These are phyloP conservation scores for Aproaerema taeniolella DNA, from an alignment of 2,888 invertebrate species.

Conservation along the genomic window DNA sequence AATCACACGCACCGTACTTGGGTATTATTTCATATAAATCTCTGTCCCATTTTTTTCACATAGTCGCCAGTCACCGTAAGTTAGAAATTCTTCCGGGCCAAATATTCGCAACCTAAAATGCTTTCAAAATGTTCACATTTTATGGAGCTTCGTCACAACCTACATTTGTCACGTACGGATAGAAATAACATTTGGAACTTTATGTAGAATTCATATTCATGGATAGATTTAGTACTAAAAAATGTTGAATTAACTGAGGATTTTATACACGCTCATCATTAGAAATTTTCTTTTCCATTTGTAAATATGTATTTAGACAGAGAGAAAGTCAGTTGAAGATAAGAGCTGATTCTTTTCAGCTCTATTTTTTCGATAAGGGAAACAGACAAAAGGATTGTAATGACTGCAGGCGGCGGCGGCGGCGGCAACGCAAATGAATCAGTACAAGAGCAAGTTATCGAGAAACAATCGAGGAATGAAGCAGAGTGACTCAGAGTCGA, in stretches of 20 bases:
- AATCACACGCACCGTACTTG: too few relatives aligned
- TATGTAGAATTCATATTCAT: too few relatives aligned
- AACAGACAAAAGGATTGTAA: constrained; percentile 25
- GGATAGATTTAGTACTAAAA: too few relatives aligned
- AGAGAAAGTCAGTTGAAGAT: too few relatives aligned
- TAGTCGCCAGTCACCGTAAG: neutral
- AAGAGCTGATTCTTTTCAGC: too few relatives aligned
- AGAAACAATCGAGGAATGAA: constrained; percentile 53
- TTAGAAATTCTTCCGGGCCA: constrained; percentile 7
- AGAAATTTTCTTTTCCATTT: too few relatives aligned
- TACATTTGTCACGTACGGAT: constrained; percentile 1
- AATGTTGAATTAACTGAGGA: too few relatives aligned
- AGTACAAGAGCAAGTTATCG: constrained; percentile 51
- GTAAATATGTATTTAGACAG: too few relatives aligned
- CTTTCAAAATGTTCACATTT: constrained; percentile 1
- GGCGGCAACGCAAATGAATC: constrained; percentile 34
- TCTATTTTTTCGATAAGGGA: too few relatives aligned
- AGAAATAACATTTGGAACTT: constrained; percentile 6
- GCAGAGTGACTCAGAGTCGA: constrained; percentile 50
- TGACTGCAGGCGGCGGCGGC: constrained; percentile 25
- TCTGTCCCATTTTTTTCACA: neutral
- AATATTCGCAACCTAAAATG: constrained; percentile 3
- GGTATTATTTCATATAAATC: too few relatives aligned
- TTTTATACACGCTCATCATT: too few relatives aligned
- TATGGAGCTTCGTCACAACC: constrained; percentile 1